Evolutionary conservation across 1,140 invertebrate species (phyloP).

Genomic region (Eumaeus atala): DNA sequence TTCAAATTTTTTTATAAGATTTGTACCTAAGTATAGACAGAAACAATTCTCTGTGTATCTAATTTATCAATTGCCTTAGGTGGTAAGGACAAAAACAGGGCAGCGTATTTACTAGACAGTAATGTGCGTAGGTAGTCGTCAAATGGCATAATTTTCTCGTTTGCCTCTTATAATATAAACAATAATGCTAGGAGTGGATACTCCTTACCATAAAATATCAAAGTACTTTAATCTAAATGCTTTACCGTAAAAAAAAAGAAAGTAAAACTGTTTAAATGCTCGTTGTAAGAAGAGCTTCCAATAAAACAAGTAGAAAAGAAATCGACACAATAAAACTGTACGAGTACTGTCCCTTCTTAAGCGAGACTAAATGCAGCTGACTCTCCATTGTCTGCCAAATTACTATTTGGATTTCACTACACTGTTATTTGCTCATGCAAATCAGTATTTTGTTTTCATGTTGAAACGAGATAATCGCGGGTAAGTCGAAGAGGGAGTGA

Average conservation of each 20-base stretch:
- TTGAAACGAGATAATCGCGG: conserved; percentile 28
- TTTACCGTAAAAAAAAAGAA: not conserved
- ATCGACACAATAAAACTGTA: conserved; percentile 2
- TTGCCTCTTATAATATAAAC: too few relatives aligned
- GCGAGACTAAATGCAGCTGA: conserved; percentile 49
- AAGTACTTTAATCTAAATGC: not conserved
- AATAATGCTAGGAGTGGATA: too few relatives aligned
- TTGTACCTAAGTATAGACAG: too few relatives aligned
- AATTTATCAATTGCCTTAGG: too few relatives aligned
- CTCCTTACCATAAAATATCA: too few relatives aligned
- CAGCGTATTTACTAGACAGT: too few relatives aligned
- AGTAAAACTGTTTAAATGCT: not conserved
- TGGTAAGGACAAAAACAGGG: too few relatives aligned
- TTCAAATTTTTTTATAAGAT: too few relatives aligned
- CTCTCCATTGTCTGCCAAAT: conserved; percentile 58
- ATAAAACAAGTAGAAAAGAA: not conserved
- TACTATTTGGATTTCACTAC: conserved; percentile 67
- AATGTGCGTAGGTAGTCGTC: too few relatives aligned
- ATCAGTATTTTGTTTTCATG: conserved; percentile 65
- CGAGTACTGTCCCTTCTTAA: conserved; percentile 41
- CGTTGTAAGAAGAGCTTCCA: not conserved
- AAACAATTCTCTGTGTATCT: too few relatives aligned
- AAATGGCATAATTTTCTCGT: too few relatives aligned
- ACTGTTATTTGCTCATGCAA: conserved; percentile 68
- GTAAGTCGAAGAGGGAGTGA: conserved; percentile 32